Base-by-base conservation (phyloP, 2,113 vertebrate species). In the Sakesphorus luctuosus region DNA sequence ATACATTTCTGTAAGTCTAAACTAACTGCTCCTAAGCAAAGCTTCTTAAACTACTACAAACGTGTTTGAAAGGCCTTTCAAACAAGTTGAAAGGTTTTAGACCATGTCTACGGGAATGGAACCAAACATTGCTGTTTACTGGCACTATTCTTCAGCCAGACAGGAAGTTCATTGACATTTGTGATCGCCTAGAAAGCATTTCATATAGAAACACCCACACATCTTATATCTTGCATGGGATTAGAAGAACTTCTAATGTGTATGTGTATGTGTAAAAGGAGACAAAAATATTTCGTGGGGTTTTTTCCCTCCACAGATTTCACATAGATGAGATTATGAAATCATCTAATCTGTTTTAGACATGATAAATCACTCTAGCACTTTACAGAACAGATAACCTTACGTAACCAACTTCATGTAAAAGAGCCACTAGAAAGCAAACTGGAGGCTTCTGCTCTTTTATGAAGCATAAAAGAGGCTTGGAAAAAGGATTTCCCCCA, bases 281-380 rank as follows among this genome's bases (percentile, higher is more conserved):
- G 52, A 67, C 3, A 5, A 81, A 74, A 78, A 66, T 40, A 78
- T 29, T 77, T 72, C 28, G 3, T 24, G 9, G 21, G 1, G 9
- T 33, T 44, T 53, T 62, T 65, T 62, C 5, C 9, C n/a, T 24
- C 59, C 47, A 88, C 55, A 89, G 29, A 81, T 84, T 92, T 77
- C 76, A 86, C 52, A 50, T 0, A 89, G 77, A 94, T 93, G 81
- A 87, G 90, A 86, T 97, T 92, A 95, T 52, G 47, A 92, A 93
- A 89, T 86, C 38, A 86, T 78, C 82, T 95, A 87, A 96, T 96
- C 94, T 93, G 61, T 90, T 97, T 95, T 86, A 94, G 55, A 79
- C 72, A 92, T 67, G 86, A 89, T 90, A 96, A 93, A 96, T 78
- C 88, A 93, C 67, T 94, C 77, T 23, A 5, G 10, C 59, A 59